Base-by-base conservation (phyloP, 2,888 invertebrate genomes). In the Chrysomela aeneicollis region DNA sequence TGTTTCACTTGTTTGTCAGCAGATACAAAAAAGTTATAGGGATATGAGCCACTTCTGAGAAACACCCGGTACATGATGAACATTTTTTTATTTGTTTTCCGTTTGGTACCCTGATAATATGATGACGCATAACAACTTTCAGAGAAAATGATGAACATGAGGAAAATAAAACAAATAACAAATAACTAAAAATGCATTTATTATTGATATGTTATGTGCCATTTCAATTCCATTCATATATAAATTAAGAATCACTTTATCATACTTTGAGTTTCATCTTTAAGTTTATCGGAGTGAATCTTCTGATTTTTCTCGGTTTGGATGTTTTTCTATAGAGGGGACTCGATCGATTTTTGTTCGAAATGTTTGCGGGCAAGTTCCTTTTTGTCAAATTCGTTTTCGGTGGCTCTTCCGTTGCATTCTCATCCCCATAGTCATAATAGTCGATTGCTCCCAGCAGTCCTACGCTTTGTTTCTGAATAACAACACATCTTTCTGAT, bases 391-490 rank as follows among this genome's bases (percentile, higher is more conserved):
- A 10, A 49, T 4, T n/a, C 4, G 42, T 30, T 1, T 37, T 10
- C 15, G 32, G 4, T 9, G 42, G 19, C 15, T 54, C 54, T 17
- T n/a, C n/a, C n/a, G 54, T 54, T 32, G 35, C 35, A 17, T 42
- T 55, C 10, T 35, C 32, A 42, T 42, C 55, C 5, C 55, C 55
- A 22, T 55, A 37, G n/a, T 55, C 55, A 19, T 55, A 55, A 42
- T 55, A 55, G 15, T 55, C 55, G 2, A 55, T n/a, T 15, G 37
- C 55, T 21, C 55, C 55, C 3, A 55, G 22, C 2, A 42, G 35
- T 12, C 42, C 55, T 15, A 55, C 55, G 42, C 55, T 55, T 42
- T 55, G 55, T 42, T 17, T 55, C 21, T 55, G 55, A 21, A 55
- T 42, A 21, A 55, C 55, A n/a, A 55, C 42, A n/a, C 55, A 55